Base-by-base conservation (phyloP, 2,113 vertebrate genomes). In the Passer domesticus region DNA sequence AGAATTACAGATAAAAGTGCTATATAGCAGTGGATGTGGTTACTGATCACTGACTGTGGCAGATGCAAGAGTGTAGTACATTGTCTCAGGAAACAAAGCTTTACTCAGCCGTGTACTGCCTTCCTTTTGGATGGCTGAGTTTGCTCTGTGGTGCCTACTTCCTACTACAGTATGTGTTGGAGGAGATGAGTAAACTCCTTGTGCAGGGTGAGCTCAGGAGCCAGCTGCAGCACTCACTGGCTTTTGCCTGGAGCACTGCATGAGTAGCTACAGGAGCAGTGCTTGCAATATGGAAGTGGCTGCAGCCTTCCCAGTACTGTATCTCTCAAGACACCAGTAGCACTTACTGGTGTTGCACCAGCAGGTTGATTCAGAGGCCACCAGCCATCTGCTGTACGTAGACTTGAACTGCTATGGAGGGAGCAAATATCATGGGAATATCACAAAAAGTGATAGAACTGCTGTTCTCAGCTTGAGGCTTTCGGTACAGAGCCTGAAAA, bases 221-320 rank as follows among this genome's bases (percentile, higher is more conserved):
- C 3, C 0, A 2, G 15, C 47, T 73, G 53, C 30, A 30, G 28
- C 3, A 1, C 37, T 66, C 5, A 0, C 12, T 1, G 1, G 15
- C 15, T 55, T 89, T 46, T 70, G 11, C 43, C 55, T 41, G 47
- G 46, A 53, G n/a, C 15, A 2, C 47, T 58, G 22, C 19, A 13
- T 14, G 31, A 33, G 33, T 20, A 44, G 23, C 24, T 33, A 7
- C 43, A 43, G 28, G n/a, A 86, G 69, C 6, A 46, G 12, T 2
- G 18, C 21, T 94, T 4, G 3, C 68, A n/a, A 4, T 6, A 20
- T 0, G 2, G 60, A 39, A 64, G 30, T 0, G 0, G 13, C 24
- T 73, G 46, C 63, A 77, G 53, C 53, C 59, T 68, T 76, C 47
- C 37, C n/a, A 28, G 24, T 20, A 28, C 22, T 8, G 28, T 18